Percentiles rank a stretch among this genome's conserved stretches.
Evolutionary conservation across 2,888 invertebrate genomes (phyloP).

Genomic region (Scaptomyza parva): DNA sequence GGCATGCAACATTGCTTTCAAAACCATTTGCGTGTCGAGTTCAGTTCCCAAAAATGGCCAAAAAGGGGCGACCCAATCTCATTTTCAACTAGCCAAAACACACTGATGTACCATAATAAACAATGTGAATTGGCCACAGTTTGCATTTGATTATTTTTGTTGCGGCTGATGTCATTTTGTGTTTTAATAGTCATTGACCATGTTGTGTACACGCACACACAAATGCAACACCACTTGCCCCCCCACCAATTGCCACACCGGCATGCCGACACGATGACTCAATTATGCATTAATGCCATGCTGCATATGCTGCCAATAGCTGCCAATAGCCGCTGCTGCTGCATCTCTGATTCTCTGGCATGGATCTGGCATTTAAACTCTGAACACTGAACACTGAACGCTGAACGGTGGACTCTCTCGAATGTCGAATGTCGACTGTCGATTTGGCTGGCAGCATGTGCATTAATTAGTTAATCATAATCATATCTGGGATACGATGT

Average conservation of each 20-base stretch:
- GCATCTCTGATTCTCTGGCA: no score
- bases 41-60: slow-evolving; percentile 22
- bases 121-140: slow-evolving; percentile 19
- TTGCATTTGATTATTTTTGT: slow-evolving; percentile 47
- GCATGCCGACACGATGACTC: background rate
- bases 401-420: no score
- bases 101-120: slow-evolving; percentile 24
- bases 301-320: background rate
- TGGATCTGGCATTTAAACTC: slow-evolving; percentile 5
- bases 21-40: slow-evolving; percentile 30
- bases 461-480: slow-evolving; percentile 36
- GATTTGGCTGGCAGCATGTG: background rate
- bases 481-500: slow-evolving; percentile 24
- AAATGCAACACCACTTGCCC: background rate
- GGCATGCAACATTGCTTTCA: slow-evolving; percentile 22
- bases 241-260: background rate
- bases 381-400: background rate
- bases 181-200: slow-evolving; percentile 52
- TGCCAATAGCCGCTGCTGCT: background rate
- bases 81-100: background rate
- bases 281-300: slow-evolving; percentile 8
- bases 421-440: no score
- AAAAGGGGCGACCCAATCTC: no score
- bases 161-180: slow-evolving; percentile 39
- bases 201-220: background rate